Evolutionary conservation across 2,113 vertebrate genomes (phyloP), one percentile per base, ranked within the genome.

Genomic region (Regulus satrapa): DNA sequence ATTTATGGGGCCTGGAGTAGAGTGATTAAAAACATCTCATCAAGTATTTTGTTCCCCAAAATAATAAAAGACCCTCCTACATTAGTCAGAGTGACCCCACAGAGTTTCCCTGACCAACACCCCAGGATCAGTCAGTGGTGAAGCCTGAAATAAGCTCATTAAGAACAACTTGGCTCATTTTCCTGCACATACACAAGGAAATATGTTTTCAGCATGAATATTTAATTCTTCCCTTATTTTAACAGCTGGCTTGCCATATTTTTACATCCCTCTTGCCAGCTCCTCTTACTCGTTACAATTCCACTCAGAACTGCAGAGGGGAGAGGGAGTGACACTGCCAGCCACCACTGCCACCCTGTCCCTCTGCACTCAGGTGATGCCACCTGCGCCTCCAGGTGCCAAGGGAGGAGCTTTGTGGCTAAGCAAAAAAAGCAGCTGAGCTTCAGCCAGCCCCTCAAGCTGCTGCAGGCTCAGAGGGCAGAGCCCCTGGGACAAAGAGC

Each of bases 231-330:
- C 34, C 82, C 51, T 87, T 69, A 51, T 84, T 92, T 85, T 81
- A 95, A 88, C 91, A 83, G 84, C 77, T 87, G 89, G 87, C 95
- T 89, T 88, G 59, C 54, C 36, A 28, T 82, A 71, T 79, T 92
- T 89, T 79, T 38, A 64, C 49, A 52, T 43, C 20, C 17, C 59
- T 61, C 82, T 69, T 73, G 54, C 88, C 71, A 77, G 72, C 34
- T 81, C 62, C 72, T 75, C 72, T 85, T 54, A 56, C 63, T 18
- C 32, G 32, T 45, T 59, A 79, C 72, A 82, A 16, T 62, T 62
- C 45, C 72, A 88, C 58, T 58, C 84, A 49, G 31, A 46, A 48
- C 4, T 55, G 72, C 29, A 77, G 77, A 6, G 61, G 38, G 56
- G 34, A n/a, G n/a, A n/a, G n/a, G n/a, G n/a, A n/a, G n/a, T n/a